Conservation (phyloP, 2,888 invertebrate species). For the Dynastes maya region DNA sequence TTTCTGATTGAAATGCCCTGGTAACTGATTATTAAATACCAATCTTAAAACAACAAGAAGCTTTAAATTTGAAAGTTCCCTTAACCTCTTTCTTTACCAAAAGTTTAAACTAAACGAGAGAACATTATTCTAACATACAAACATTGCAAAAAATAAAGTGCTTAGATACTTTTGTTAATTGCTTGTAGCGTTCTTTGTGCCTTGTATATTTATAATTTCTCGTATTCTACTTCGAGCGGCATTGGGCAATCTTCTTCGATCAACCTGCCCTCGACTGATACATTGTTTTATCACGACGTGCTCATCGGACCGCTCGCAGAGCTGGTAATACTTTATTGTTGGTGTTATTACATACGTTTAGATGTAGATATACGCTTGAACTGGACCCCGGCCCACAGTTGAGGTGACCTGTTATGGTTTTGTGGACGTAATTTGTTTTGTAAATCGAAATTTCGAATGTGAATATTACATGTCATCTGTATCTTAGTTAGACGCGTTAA, state of each 20-base stretch:
- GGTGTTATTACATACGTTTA: constrained; percentile 52
- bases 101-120: no score
- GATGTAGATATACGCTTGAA: constrained; percentile 46
- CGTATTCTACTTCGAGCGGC: constrained; percentile 20
- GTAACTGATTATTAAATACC: no score
- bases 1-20: no score
- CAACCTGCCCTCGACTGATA: constrained; percentile 49
- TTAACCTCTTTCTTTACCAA: no score
- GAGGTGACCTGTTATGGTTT: constrained; percentile 37
- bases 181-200: not conserved
- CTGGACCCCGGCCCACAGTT: constrained; percentile 32
- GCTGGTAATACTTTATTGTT: constrained; percentile 55
- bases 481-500: not conserved
- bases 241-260: constrained; percentile 24
- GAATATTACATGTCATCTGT: constrained; percentile 11
- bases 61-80: no score
- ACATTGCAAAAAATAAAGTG: no score
- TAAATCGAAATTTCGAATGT: constrained; percentile 39
- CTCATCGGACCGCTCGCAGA: constrained; percentile 58
- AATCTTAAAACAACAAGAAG: no score
- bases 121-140: no score
- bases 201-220: constrained; percentile 8
- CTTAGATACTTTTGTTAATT: constrained; percentile 9
- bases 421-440: constrained; percentile 38
- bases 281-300: constrained; percentile 56